Conservation (phyloP, 2,888 invertebrate species). For the Drosophila fungiperda region DNA sequence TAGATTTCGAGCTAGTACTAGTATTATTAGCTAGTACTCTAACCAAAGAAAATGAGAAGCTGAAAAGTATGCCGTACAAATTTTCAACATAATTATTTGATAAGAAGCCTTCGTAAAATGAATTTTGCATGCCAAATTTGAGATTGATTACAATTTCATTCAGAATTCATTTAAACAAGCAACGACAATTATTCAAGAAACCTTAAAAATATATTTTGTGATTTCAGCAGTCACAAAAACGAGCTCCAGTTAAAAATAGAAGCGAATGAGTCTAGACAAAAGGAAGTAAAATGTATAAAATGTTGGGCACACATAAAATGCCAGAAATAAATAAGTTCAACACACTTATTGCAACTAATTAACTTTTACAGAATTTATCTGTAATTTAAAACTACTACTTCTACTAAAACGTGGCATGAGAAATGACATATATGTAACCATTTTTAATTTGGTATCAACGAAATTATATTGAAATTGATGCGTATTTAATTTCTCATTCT, state of each 20-base stretch:
- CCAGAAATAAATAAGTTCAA: neutral
- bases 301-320: neutral
- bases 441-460: neutral
- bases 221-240: neutral
- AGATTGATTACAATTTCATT: neutral
- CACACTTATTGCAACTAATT: neutral
- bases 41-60: neutral
- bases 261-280: neutral
- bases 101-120: too few species aligned
- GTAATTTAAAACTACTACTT: neutral
- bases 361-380: neutral
- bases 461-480: neutral
- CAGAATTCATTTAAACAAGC: neutral
- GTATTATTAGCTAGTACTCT: neutral
- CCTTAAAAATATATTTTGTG: neutral
- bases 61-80: conserved; percentile 17
- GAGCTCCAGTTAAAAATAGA: neutral
- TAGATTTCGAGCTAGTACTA: neutral
- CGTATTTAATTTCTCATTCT: neutral
- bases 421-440: neutral
- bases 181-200: neutral
- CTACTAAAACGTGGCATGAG: neutral
- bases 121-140: neutral
- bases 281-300: neutral
- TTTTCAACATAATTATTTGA: too few species aligned